These are phyloP conservation scores for Tapera naevia DNA, from an alignment of 2,797 vertebrate species.

Conservation along the genomic window DNA sequence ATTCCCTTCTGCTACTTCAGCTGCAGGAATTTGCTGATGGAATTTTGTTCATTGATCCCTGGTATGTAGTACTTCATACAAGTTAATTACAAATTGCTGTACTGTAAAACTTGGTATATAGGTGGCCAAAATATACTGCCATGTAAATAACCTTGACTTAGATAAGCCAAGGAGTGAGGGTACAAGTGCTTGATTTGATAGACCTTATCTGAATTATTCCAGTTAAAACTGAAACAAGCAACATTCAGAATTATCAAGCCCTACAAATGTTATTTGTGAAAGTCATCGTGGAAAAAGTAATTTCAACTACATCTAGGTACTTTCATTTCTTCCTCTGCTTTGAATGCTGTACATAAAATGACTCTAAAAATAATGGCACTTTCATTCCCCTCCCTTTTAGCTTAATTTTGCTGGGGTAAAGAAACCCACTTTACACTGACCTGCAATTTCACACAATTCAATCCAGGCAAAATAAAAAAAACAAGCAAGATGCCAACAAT, in stretches of 20 bases:
- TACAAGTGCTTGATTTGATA: not conserved
- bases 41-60: not conserved
- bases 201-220: not conserved
- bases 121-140: not conserved
- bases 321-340: not conserved
- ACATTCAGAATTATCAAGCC: not conserved
- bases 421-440: not conserved
- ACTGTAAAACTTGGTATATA: not conserved
- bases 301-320: not conserved
- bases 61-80: rapidly evolving
- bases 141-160: not conserved
- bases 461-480: not conserved
- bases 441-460: not conserved
- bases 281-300: not conserved
- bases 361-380: not conserved
- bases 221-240: not conserved
- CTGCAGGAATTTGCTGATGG: not conserved
- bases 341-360: not conserved
- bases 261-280: not conserved
- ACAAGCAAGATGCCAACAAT: not conserved
- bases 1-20: not conserved
- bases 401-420: not conserved
- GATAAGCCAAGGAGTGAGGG: not conserved
- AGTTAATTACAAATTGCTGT: not conserved
- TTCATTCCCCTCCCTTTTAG: not conserved